Base-by-base conservation (phyloP, 2,888 invertebrate genomes). In the Cactoblastis cactorum region DNA sequence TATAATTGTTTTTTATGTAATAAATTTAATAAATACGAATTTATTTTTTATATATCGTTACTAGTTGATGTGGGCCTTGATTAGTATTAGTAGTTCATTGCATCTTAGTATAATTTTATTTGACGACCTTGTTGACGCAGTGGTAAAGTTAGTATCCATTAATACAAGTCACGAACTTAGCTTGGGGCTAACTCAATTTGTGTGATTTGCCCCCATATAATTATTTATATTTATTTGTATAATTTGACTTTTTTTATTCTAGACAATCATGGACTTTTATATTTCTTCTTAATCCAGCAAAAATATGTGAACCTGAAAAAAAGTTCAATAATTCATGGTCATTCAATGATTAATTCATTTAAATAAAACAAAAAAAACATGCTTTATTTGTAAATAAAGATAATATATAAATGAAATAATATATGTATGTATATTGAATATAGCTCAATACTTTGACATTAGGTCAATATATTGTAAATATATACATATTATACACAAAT, bases 391-490 rank as follows among this genome's bases (percentile, higher is more conserved):
- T 43, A 43, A 43, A 43, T 43, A 43, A 43, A 32, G 28, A 8
- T n/a, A 9, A 11, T 38, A 35, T 33, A 6, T 39, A 28, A 22
- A 24, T 38, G 14, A 49, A 55, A 60, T 39, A 56, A 45, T 50
- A 57, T 15, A 12, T 43, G 18, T n/a, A 39, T 43, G n/a, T 43
- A 32, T 32, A 5, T 15, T 43, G 43, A 43, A 14, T 43, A 43
- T 24, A 53, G 57, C 50, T 57, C 55, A 54, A 55, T 54, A 56
- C 45, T 53, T 53, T 48, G 49, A 51, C 52, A 52, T 51, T 52
- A 49, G 51, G 22, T 14, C 18, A 33, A 45, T 53, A 48, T 52
- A 45, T 51, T 62, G 53, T 59, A 61, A 49, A 57, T 55, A 54
- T 55, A 51, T 49, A 54, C 51, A 9, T 28, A 28, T 28, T 28